Evolutionary conservation across 2,888 invertebrate genomes (phyloP), one percentile per base, ranked within the genome.

Genomic region (Amphimallon solstitiale): DNA sequence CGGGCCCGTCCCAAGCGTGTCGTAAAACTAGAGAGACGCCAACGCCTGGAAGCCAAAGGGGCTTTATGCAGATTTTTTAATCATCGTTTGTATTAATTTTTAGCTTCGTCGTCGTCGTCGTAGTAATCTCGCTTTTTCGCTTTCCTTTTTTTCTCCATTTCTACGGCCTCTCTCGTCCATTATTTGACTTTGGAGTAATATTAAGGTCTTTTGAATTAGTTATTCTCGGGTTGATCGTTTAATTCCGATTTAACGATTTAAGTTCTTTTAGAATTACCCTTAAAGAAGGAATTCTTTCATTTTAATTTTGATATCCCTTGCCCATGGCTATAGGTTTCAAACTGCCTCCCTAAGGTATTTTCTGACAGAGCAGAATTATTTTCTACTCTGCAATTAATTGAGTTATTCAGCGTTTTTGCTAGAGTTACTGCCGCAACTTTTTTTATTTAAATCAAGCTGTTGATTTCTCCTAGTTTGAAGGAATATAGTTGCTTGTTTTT

Each of bases 11-110:
- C 76, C 76, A 63, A 68, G 74, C 67, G 71, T 68, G 71, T 71
- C 74, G 68, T 76, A 76, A 74, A 73, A 73, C 51, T 51, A 38
- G 62, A 48, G 35, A 21, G 60, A 70, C 68, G 70, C 66, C 69
- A 68, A 65, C 70, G 67, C 65, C n/a, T 68, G 66, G 66, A 68
- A 66, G 72, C 66, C 70, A 68, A 65, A 65, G 70, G 73, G 71
- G 72, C 69, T 70, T 71, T 77, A 77, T 77, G 77, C 75, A 77
- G 76, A 77, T 77, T 77, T 77, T 77, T 77, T 77, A 77, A 76
- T 77, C 76, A 76, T 73, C 74, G 75, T 75, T 75, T 73, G 75
- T 74, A 76, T 76, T 77, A 77, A 77, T 76, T 75, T 76, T 73
- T 74, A 68, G 72, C 72, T 71, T 66, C 63, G 68, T 69, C 71